Evolutionary conservation across 2,113 vertebrate genomes (phyloP), one percentile per base, ranked within the genome.

Genomic region (Salvelinus sp.): DNA sequence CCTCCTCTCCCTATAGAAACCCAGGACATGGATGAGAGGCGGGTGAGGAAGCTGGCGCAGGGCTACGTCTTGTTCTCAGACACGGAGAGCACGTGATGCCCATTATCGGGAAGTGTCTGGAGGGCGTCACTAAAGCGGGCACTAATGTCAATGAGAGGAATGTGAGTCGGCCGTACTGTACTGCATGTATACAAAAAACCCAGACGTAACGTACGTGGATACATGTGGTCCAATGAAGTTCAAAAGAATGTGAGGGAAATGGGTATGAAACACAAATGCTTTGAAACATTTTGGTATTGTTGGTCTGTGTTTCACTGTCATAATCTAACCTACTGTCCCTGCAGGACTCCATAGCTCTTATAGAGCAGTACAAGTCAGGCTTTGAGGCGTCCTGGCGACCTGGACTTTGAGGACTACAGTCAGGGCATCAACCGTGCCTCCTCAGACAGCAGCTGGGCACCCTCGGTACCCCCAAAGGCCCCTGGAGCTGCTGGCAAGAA

Each of bases 341-440:
- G 13, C 82, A 97, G 96, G 96, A 97, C 88, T 94, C 96, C 30
- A 76, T 93, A 87, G 88, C 92, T 73, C 88, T 97, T 62, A 93
- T 97, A 25, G 96, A 96, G 80, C 93, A 95, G 84, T 92, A 96
- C 88, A 97, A 97, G 83, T 97, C 96, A 0, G 96, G 96, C 23
- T 97, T 97, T 13, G 94, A 96, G 72, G 72, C 93, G 95, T 44
- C 96, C 96, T 0, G 93, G 93, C 0, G 96, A 97, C 20, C 71
- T 96, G 84, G 95, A 96, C 75, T 97, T 97, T 6, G 96, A 97
- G 81, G 96, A 97, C 87, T 96, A 94, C 91, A 97, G 96, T 85
- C 95, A 96, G 85, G 94, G 93, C 74, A 96, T 97, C 86, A 96
- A 95, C 83, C 90, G 95, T 0, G 88, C 91, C 0, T 95, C 95